These are phyloP conservation scores for Maniola jurtina DNA, from an alignment of 1,140 invertebrate genomes.

Conservation along the genomic window DNA sequence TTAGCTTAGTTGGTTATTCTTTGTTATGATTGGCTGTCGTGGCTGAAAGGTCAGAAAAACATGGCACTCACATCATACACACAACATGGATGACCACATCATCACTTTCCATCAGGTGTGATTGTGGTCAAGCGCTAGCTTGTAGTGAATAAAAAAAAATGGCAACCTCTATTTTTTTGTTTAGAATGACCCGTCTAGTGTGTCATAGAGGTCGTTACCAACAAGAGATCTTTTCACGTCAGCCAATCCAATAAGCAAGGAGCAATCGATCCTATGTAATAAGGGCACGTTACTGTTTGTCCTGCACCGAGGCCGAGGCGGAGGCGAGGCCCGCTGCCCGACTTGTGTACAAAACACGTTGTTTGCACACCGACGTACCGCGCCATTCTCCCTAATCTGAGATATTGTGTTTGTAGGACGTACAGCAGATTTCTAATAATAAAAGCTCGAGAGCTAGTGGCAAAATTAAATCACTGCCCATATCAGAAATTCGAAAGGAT, in stretches of 20 bases:
- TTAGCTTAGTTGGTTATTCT: too few relatives aligned
- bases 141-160: too few relatives aligned
- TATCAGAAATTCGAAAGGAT: too few relatives aligned
- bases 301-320: constrained; percentile 35
- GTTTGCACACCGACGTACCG: constrained; percentile 46
- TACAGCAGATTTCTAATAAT: constrained; percentile 46
- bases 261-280: constrained; percentile 45
- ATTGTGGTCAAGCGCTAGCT: too few relatives aligned
- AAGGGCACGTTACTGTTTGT: constrained; percentile 46
- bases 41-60: too few relatives aligned
- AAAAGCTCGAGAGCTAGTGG: constrained; percentile 17
- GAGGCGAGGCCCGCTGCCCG: constrained; percentile 34
- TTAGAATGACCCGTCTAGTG: too few relatives aligned
- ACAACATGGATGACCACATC: too few relatives aligned
- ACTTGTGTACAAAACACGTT: constrained; percentile 50
- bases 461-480: background rate
- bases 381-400: constrained; percentile 52
- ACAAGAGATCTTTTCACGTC: constrained; percentile 1
- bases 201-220: background rate
- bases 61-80: too few relatives aligned
- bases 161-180: too few relatives aligned
- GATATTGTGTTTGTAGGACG: constrained; percentile 57
- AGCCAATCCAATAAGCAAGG: constrained; percentile 8
- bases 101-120: too few relatives aligned
- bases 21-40: too few relatives aligned